Evolutionary conservation across 30 jellyfish, hydroid and myxozoan species (phyloP).

Genomic region (Aurelia aurita): DNA sequence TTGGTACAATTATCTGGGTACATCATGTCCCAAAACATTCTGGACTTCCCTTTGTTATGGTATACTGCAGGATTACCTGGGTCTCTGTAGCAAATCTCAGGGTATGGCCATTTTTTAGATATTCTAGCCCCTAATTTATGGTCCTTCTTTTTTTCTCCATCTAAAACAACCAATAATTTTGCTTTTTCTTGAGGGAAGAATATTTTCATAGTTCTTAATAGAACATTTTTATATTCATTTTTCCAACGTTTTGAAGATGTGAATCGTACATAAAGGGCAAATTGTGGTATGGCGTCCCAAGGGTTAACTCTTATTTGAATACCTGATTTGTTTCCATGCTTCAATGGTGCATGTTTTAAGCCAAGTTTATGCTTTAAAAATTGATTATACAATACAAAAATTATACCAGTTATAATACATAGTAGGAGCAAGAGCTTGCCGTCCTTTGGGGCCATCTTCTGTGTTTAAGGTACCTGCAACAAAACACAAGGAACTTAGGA

Average conservation of each 20-base stretch:
- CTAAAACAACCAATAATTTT: conserved; percentile 49
- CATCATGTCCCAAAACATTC: conserved; percentile 76
- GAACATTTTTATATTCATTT: conserved; percentile 16
- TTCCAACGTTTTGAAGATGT: conserved; percentile 51
- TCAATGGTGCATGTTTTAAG: too few relatives aligned
- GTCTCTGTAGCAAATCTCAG: conserved; percentile 59
- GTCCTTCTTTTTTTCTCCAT: conserved; percentile 60
- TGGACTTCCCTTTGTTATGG: conserved; percentile 45
- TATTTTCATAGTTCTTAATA: conserved; percentile 47
- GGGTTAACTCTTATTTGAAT: not conserved
- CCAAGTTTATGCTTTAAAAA: too few relatives aligned
- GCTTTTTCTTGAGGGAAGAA: conserved; percentile 68
- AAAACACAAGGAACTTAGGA: too few relatives aligned
- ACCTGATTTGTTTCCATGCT: too few relatives aligned
- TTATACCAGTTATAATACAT: too few relatives aligned
- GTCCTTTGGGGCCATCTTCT: too few relatives aligned
- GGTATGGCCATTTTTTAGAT: conserved; percentile 57
- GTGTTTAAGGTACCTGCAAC: too few relatives aligned
- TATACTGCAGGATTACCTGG: conserved; percentile 23
- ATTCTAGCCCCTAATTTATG: conserved; percentile 49
- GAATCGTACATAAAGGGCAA: conserved; percentile 52
- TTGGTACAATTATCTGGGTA: conserved; percentile 65
- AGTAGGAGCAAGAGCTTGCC: too few relatives aligned
- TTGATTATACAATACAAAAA: too few relatives aligned
- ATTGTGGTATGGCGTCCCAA: conserved; percentile 44